Conservation (phyloP, 2,797 vertebrate species). For the Protonibea diacanthus region DNA sequence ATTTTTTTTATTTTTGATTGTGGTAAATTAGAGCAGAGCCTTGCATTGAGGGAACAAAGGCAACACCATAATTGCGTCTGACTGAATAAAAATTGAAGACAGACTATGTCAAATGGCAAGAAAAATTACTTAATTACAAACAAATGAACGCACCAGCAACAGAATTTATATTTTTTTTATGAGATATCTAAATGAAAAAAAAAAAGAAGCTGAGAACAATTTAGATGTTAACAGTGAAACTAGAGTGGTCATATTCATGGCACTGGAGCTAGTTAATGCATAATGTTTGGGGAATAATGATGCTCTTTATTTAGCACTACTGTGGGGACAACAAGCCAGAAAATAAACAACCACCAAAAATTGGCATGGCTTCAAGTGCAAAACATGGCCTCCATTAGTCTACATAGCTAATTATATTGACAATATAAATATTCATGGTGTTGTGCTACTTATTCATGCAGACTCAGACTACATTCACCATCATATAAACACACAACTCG, state of each 20-base stretch:
- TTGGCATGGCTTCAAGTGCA: constrained; percentile 85
- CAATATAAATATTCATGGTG: constrained; percentile 89
- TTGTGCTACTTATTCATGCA: constrained; percentile 84
- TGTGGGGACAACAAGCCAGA: constrained; percentile 78
- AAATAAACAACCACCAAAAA: constrained; percentile 85
- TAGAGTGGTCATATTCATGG: constrained; percentile 65
- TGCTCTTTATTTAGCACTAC: constrained; percentile 84
- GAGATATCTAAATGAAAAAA: constrained; percentile 54
- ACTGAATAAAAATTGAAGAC: constrained; percentile 54
- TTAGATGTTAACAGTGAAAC: constrained; percentile 64
- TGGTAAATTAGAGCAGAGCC: constrained; percentile 42
- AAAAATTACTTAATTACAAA: constrained; percentile 69
- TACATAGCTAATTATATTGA: constrained; percentile 88
- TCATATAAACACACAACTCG: constrained; percentile 81
- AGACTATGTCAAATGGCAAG: constrained; percentile 65
- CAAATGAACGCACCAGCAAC: constrained; percentile 59
- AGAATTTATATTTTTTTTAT: constrained; percentile 32
- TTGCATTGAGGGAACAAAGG: constrained; percentile 54
- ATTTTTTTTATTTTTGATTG: constrained; percentile 8
- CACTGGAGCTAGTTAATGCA: constrained; percentile 54
- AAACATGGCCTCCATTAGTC: constrained; percentile 87
- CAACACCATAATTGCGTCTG: constrained; percentile 47
- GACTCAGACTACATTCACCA: constrained; percentile 75
- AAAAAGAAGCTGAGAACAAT: constrained; percentile 43
- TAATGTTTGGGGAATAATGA: constrained; percentile 80